phyloP scores from a whole-genome alignment of 2,113 vertebrate genomes.

The Felis catus region DNA sequence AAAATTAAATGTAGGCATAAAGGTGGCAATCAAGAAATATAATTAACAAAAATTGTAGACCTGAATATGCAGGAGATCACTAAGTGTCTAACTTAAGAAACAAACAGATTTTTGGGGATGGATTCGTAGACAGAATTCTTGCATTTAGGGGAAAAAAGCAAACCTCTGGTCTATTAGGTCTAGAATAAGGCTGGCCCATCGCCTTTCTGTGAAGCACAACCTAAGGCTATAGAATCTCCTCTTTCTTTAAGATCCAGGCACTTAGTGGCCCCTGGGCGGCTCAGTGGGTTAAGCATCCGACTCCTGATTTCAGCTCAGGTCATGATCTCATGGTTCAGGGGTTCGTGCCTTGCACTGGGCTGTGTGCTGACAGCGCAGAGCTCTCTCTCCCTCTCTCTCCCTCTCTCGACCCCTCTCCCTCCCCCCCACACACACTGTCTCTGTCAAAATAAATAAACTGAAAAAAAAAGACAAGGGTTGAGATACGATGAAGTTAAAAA shows the following conservation, averaged over 20 bases:
- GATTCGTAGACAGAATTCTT: not conserved
- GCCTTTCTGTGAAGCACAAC: not conserved
- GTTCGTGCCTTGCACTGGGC: too few species aligned
- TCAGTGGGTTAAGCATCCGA: too few species aligned
- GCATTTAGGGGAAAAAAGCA: not conserved
- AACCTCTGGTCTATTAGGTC: not conserved
- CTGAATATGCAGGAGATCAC: not conserved
- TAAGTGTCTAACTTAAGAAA: not conserved
- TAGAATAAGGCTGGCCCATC: not conserved
- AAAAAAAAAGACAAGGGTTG: too few species aligned
- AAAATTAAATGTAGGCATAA: not conserved
- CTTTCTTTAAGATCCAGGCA: not conserved
- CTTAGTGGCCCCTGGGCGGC: not conserved
- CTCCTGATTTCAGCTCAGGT: too few species aligned
- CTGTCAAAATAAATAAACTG: too few species aligned
- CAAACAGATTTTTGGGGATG: not conserved
- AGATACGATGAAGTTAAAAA: too few species aligned
- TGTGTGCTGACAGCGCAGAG: too few species aligned
- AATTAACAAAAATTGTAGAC: not conserved
- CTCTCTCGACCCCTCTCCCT: too few species aligned
- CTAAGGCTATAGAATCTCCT: not conserved
- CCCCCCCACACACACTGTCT: too few species aligned
- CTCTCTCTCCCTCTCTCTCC: too few species aligned
- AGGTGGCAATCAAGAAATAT: not conserved
- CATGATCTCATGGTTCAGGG: too few species aligned